Evolutionary conservation across 2,888 invertebrate genomes (phyloP), one percentile per base, ranked within the genome.

Genomic region (Plutella xylostella): DNA sequence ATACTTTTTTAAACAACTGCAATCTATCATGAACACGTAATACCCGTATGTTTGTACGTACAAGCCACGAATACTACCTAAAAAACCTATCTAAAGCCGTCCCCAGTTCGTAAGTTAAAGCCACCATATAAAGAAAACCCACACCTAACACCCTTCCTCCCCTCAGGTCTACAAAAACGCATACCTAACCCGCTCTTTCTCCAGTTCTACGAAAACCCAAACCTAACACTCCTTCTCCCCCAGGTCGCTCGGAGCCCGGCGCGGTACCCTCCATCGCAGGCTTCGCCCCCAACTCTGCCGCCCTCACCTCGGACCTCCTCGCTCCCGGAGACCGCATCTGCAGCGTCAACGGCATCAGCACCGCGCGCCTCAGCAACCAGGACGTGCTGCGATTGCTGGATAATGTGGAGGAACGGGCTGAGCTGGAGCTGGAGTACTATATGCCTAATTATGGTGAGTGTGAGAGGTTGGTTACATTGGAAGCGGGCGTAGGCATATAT

Each of bases 381-480:
- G 92, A 94, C 64, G 91, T 93, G 25, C 85, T 91, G 53, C 87
- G 90, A 53, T 70, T 92, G 14, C 70, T 94, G 54, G 90, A 92
- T 65, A 90, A 90, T 70, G 90, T 91, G 15, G 90, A 90, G 51
- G 89, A 88, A 48, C 85, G 89, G 45, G 91, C 93, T 7, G 85
- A 90, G n/a, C 75, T 94, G 58, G 93, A 94, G 75, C 89, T 94
- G 52, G 93, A 93, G 64, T 94, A 94, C 72, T 90, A 91, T 50
- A 86, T 94, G 66, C 93, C 93, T 21, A 90, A 91, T 63, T 90
- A 90, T 72, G 90, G 93, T 93, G 70, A 88, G 87, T 79, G 18
- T 33, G 14, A 12, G 12, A 30, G 30, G 9, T 30, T 14, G 30
- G 25, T 25, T 25, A 25, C 25, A 11, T 25, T 25, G 25, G 25